These are phyloP conservation scores for Drosophila orena DNA, from an alignment of 1,140 invertebrate genomes.

Conservation along the genomic window DNA sequence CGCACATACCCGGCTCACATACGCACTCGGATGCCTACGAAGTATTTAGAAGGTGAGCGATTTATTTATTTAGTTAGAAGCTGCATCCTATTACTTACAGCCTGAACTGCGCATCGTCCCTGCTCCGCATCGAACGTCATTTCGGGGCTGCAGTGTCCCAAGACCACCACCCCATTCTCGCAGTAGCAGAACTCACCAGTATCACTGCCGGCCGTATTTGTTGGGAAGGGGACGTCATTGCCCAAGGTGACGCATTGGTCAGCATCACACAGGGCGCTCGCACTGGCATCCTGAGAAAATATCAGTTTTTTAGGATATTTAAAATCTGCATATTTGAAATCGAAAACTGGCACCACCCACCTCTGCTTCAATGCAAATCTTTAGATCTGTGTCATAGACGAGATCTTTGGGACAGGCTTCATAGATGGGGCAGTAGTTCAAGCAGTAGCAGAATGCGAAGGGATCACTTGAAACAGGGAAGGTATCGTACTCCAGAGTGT, in stretches of 20 bases:
- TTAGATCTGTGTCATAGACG: background rate
- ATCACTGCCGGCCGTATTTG: conserved; percentile 12
- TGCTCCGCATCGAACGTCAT: conserved; percentile 5
- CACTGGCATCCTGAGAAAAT: conserved; percentile 2
- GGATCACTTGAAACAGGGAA: conserved; percentile 1
- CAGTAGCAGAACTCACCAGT: conserved; percentile 40
- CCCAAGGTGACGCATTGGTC: conserved; percentile 19
- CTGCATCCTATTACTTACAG: conserved; percentile 18
- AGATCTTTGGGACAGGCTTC: background rate
- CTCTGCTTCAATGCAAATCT: conserved; percentile 21
- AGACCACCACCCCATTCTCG: conserved; percentile 3
- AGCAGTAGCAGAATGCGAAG: conserved; percentile 37
- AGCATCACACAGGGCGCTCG: conserved; percentile 26
- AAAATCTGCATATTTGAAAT: too few species aligned
- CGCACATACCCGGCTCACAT: conserved; percentile 32
- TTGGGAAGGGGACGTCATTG: conserved; percentile 31
- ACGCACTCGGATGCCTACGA: conserved; percentile 46
- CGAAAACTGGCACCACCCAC: conserved; percentile 10
- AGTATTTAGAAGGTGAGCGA: background rate
- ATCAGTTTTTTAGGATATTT: background rate
- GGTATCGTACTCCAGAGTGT: background rate
- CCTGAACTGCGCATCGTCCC: conserved; percentile 9
- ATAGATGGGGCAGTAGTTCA: conserved; percentile 29
- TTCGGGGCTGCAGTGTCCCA: conserved; percentile 23
- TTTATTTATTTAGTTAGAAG: background rate